These are phyloP conservation scores for Drosophila murphyi DNA, from an alignment of 1,140 invertebrate genomes.

Conservation along the genomic window DNA sequence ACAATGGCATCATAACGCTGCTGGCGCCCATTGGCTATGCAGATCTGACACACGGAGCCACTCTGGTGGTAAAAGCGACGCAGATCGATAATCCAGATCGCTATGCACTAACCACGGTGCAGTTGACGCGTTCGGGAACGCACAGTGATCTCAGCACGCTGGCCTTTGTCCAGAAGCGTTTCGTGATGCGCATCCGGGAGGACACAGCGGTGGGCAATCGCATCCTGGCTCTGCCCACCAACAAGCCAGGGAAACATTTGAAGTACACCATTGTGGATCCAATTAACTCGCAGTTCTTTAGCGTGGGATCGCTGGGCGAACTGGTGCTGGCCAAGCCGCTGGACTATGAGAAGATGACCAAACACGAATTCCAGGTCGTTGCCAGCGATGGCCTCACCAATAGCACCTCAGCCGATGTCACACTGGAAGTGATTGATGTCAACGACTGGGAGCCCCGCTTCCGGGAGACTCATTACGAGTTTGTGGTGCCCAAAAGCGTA, in stretches of 20 bases:
- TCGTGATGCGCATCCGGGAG: slow-evolving; percentile 90
- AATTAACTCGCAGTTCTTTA: slow-evolving; percentile 85
- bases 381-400: slow-evolving; percentile 90
- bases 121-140: slow-evolving; percentile 85
- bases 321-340: slow-evolving; percentile 90
- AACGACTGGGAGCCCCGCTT: slow-evolving; percentile 97
- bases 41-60: slow-evolving; percentile 88
- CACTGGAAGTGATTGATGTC: slow-evolving; percentile 93
- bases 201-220: slow-evolving; percentile 90
- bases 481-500: slow-evolving; percentile 85
- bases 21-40: slow-evolving; percentile 87
- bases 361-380: slow-evolving; percentile 91
- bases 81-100: slow-evolving; percentile 95
- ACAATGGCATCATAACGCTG: slow-evolving; percentile 87
- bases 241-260: slow-evolving; percentile 86
- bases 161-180: slow-evolving; percentile 90
- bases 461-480: slow-evolving; percentile 94
- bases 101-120: slow-evolving; percentile 93
- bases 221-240: slow-evolving; percentile 87
- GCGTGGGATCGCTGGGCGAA: slow-evolving; percentile 91
- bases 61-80: slow-evolving; percentile 91
- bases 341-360: slow-evolving; percentile 91
- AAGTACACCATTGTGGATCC: slow-evolving; percentile 80
- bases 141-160: slow-evolving; percentile 84
- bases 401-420: slow-evolving; percentile 87